phyloP scores from a whole-genome alignment of 2,888 invertebrate genomes.

The Macrostomum cliftonense region DNA sequence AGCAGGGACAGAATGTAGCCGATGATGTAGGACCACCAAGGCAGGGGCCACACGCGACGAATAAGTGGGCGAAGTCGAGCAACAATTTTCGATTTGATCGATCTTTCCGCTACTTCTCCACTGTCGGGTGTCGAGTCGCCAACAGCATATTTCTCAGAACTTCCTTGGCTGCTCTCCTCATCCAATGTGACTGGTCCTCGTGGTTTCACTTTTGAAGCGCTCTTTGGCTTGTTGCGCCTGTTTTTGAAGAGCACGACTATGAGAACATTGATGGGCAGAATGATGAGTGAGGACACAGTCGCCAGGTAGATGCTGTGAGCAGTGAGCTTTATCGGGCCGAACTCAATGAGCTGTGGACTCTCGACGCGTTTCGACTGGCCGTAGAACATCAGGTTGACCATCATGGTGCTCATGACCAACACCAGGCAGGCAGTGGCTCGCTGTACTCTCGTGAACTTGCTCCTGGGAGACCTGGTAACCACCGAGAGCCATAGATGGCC shows the following conservation, averaged over 20 bases:
- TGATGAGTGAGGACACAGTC: conserved; percentile 35
- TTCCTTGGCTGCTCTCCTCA: too few relatives aligned
- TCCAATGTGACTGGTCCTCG: too few relatives aligned
- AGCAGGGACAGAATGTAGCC: conserved; percentile 1
- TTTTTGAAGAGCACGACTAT: conserved; percentile 39
- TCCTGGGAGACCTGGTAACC: conserved; percentile 15
- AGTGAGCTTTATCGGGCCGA: conserved; percentile 1
- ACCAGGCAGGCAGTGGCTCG: conserved; percentile 13
- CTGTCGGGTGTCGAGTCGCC: too few relatives aligned
- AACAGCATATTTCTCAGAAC: too few relatives aligned
- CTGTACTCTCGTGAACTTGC: conserved; percentile 14
- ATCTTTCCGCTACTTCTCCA: too few relatives aligned
- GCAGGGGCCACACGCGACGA: not conserved
- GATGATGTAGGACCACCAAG: conserved; percentile 5
- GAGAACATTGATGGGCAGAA: conserved; percentile 38
- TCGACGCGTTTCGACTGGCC: conserved; percentile 5
- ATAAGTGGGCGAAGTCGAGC: too few relatives aligned
- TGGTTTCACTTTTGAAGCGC: too few relatives aligned
- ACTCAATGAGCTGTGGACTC: conserved; percentile 3
- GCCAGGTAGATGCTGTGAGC: conserved; percentile 31
- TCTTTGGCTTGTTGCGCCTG: conserved; percentile 16
- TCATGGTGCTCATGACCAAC: conserved; percentile 12
- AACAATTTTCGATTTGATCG: too few relatives aligned
- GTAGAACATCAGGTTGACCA: conserved; percentile 13
- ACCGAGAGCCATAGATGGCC: conserved; percentile 19